Percentiles rank a stretch among this genome's conserved stretches.
phyloP scores from a whole-genome alignment of 2,113 vertebrate species.

The Stegostoma tigrinum region DNA sequence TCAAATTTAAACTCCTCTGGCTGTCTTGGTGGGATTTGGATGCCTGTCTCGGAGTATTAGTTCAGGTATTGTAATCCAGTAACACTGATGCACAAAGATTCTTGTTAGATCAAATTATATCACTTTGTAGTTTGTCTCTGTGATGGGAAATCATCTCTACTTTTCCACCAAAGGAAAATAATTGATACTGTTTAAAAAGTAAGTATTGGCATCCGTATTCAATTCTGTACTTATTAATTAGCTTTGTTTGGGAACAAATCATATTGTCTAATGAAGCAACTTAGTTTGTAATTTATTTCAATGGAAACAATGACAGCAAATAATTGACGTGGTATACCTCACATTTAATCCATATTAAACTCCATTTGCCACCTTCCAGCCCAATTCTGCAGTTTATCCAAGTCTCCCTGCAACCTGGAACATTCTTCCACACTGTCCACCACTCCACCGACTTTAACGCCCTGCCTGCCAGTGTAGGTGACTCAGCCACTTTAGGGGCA shows the following conservation, averaged over 20 bases:
- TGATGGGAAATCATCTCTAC: background rate
- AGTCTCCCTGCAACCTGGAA: too few species aligned
- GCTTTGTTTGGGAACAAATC: background rate
- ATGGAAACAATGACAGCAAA: background rate
- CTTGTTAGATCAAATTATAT: background rate
- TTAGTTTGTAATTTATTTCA: background rate
- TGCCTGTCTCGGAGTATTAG: too few species aligned
- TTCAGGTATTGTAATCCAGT: too few species aligned
- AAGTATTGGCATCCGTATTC: background rate
- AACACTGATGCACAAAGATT: background rate
- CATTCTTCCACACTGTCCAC: too few species aligned
- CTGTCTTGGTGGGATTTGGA: background rate
- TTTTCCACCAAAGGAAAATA: background rate
- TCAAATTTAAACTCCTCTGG: background rate
- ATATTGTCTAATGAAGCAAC: background rate
- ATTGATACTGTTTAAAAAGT: background rate
- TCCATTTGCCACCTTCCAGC: too few species aligned
- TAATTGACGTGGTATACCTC: background rate
- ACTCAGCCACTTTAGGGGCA: too few species aligned
- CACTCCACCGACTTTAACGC: too few species aligned
- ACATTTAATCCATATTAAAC: too few species aligned
- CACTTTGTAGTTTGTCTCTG: background rate
- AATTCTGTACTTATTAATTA: background rate
- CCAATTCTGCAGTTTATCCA: too few species aligned
- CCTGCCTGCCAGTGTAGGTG: too few species aligned